Evolutionary conservation across 1,140 invertebrate species (phyloP).

Genomic region (Pseudomyrmex pallidus): DNA sequence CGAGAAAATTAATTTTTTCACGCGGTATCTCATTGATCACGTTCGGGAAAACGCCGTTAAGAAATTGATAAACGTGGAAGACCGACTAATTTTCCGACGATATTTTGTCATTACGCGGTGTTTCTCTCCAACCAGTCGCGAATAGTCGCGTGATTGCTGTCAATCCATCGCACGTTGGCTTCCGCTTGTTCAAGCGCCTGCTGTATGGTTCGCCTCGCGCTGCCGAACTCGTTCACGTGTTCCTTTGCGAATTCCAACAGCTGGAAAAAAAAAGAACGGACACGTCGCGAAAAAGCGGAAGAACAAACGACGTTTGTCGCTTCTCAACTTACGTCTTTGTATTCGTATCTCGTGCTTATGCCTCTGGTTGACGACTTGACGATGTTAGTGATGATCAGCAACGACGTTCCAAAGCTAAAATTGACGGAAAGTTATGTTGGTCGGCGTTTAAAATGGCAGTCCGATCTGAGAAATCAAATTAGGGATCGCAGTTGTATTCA

Average conservation of each 20-base stretch:
- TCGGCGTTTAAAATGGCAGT: background rate
- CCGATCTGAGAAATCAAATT: too few relatives aligned
- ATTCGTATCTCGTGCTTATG: conserved; percentile 90
- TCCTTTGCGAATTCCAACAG: conserved; percentile 88
- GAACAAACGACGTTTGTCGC: background rate
- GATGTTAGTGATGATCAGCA: conserved; percentile 90
- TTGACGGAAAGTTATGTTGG: background rate
- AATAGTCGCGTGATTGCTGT: conserved; percentile 90
- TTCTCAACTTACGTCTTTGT: conserved; percentile 88
- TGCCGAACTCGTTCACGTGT: conserved; percentile 87
- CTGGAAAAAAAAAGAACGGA: conserved; percentile 78
- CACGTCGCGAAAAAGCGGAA: background rate
- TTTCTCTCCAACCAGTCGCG: conserved; percentile 88
- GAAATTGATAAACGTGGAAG: background rate
- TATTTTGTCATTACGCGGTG: conserved; percentile 67
- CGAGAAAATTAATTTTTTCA: background rate
- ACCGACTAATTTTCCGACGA: background rate
- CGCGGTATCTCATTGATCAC: background rate
- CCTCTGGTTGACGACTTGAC: conserved; percentile 89
- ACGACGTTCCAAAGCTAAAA: conserved; percentile 90
- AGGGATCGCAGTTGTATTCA: background rate
- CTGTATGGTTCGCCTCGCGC: conserved; percentile 88
- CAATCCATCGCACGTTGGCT: conserved; percentile 93
- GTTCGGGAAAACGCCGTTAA: background rate
- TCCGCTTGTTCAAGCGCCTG: conserved; percentile 92